phyloP scores from a whole-genome alignment of 2,113 vertebrate genomes.

The Ptilonorhynchus violaceus region DNA sequence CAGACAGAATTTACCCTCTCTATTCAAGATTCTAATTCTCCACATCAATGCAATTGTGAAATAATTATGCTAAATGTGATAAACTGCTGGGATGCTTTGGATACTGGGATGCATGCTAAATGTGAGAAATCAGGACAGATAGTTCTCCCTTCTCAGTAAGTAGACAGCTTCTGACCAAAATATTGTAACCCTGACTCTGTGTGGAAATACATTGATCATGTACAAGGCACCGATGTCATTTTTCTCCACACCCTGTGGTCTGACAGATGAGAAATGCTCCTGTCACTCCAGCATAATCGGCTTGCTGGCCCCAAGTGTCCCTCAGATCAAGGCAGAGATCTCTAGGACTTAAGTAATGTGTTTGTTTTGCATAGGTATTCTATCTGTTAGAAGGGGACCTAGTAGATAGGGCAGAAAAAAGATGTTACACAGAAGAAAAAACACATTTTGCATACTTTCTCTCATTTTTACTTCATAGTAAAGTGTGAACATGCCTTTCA shows the following conservation, averaged over 20 bases:
- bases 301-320: not conserved
- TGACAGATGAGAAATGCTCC: not conserved
- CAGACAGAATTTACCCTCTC: not conserved
- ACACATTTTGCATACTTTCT: not conserved
- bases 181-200: not conserved
- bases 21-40: not conserved
- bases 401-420: not conserved
- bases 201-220: not conserved
- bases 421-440: not conserved
- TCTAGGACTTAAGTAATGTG: not conserved
- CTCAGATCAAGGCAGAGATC: not conserved
- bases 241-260: not conserved
- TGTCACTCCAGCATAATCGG: rapidly evolving
- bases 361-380: not conserved
- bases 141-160: not conserved
- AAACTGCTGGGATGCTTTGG: not conserved
- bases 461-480: not conserved
- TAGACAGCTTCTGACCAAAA: not conserved
- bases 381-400: not conserved
- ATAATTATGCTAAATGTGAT: not conserved
- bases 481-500: rapidly evolving
- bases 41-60: not conserved
- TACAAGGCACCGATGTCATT: not conserved
- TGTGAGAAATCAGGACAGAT: not conserved
- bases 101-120: not conserved